Percentiles rank a stretch among this genome's conserved stretches.
phyloP scores from a whole-genome alignment of 2,113 vertebrate species.

The Thymallus thymallus region DNA sequence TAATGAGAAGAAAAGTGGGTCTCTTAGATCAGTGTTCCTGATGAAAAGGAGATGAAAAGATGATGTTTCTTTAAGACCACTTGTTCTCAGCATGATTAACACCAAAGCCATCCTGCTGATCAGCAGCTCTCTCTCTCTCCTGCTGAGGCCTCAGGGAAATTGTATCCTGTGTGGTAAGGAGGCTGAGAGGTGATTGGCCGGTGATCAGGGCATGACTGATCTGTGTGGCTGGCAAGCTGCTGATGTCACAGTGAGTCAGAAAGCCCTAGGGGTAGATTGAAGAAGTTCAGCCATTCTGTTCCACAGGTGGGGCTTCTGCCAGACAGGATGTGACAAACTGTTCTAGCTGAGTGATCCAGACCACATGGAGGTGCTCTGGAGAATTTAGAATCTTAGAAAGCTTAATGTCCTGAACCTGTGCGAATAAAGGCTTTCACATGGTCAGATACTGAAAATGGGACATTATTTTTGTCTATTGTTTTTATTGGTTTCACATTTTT shows the following conservation, averaged over 20 bases:
- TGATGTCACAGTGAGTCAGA: conserved; percentile 65
- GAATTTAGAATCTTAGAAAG: too few relatives aligned
- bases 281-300: conserved; percentile 1
- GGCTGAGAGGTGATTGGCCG: conserved; percentile 48
- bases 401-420: neutral
- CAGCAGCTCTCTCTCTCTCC: neutral
- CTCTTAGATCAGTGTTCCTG: too few relatives aligned
- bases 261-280: conserved; percentile 23
- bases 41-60: too few relatives aligned
- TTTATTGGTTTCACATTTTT: neutral
- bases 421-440: conserved; percentile 2
- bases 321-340: conserved; percentile 56
- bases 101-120: neutral
- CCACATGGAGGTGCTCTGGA: too few relatives aligned
- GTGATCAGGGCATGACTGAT: conserved; percentile 39
- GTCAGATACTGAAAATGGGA: conserved; percentile 4
- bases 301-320: conserved; percentile 58
- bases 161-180: conserved; percentile 42
- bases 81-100: neutral
- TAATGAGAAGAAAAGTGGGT: neutral
- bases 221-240: conserved; percentile 29
- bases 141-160: conserved; percentile 45
- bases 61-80: too few relatives aligned
- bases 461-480: neutral
- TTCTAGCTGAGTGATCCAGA: conserved; percentile 12